Base-by-base conservation (phyloP, 2,888 invertebrate species). In the Rhingia campestris region DNA sequence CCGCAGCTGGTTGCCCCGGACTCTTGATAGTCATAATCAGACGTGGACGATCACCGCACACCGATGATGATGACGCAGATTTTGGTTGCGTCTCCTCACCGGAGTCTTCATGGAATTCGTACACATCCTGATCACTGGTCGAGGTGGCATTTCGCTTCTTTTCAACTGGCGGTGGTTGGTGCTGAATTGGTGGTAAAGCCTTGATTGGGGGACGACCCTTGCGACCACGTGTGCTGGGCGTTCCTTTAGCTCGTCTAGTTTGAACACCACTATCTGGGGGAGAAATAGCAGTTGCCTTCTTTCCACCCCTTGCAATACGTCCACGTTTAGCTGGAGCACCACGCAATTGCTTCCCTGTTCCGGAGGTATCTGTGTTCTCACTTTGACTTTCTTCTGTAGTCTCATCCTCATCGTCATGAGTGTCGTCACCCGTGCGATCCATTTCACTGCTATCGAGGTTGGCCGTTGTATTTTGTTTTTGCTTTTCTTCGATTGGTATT, bases 91-190 rank as follows among this genome's bases (percentile, higher is more conserved):
- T 93, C 88, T 96, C 96, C 88, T 97, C 97, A 47, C 95, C 95
- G 4, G 96, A 96, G 90, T 97, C 97, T 89, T 97, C 97, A 87
- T 96, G 95, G 89, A 98, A 98, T 90, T 97, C 97, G 89, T 97
- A 98, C 3, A 98, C 94, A 89, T 97, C 97, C 7, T 95, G 94
- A 79, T 90, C 89, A 63, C 72, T 89, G 2, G 82, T 61, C 6
- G 77, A 72, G 7, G 69, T 49, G 1, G 80, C 74, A 66, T 74
- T 84, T 7, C 79, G 85, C 43, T 92, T 91, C 86, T 92, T 91
- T 4, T 93, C 92, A 0, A 88, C 87, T 10, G 79, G 43, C 0
- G 43, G n/a, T 0, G 64, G 53, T 30, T 75, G 81, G 5, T 81
- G 72, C 1, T 84, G 84, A 4, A 86, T 53, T 6, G 84, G 69